Evolutionary conservation across 2,888 invertebrate species (phyloP), one percentile per base, ranked within the genome.

Genomic region (Alloplasta piceator): DNA sequence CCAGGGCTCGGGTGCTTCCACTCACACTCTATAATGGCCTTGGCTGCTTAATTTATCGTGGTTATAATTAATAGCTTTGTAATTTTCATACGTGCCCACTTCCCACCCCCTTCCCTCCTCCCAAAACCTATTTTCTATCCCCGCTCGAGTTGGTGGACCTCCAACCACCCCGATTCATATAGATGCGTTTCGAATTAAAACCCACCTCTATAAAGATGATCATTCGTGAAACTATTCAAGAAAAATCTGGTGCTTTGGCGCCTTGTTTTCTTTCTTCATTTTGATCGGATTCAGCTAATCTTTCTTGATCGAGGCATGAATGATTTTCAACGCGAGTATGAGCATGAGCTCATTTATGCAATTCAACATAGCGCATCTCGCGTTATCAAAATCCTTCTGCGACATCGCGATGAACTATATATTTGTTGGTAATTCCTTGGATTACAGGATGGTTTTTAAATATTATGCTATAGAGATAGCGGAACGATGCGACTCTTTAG

Each of bases 31-130:
- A 92, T 92, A 92, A 92, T 91, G 91, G 92, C 91, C 90, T 88
- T 88, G 90, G 88, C 87, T 90, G 91, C 90, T 91, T 92, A 92
- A 92, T 92, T 92, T 92, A 92, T 92, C 89, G 92, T 87, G 89
- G 88, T 90, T 90, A 91, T 92, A 92, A 92, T 92, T 91, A 92
- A 92, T 92, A 92, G 92, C 91, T 92, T 92, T 92, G 92, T 92
- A 92, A 92, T 92, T 92, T 92, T 92, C 91, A 91, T 92, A 91
- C 90, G 87, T 86, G 86, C 66, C 75, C 75, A 64, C 60, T 26
- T 38, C 1, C 41, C 16, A 39, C 48, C 41, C 48, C 63, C 10
- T 50, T 41, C 36, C 71, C n/a, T 48, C n/a, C 7, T 68, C 41
- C 36, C 70, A 26, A 39, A 38, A 52, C 48, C 68, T 64, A 55